Percentiles rank a stretch among this genome's conserved stretches.
These are phyloP conservation scores for Ceratotherium simum DNA, from an alignment of 2,113 vertebrate genomes.

Conservation along the genomic window DNA sequence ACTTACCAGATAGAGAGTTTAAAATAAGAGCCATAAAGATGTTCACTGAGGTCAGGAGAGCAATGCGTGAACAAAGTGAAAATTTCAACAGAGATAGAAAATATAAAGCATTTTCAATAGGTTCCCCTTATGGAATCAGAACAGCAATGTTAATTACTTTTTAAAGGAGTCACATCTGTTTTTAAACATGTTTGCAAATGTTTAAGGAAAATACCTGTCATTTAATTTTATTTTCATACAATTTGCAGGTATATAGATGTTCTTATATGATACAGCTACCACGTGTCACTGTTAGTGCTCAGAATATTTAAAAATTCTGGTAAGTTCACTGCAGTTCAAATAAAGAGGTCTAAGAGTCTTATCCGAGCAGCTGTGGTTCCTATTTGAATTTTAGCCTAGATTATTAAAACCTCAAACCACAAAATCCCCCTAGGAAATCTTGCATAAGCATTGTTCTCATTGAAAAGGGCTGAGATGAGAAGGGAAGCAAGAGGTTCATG, in stretches of 20 bases:
- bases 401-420: constrained; percentile 81
- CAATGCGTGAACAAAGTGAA: neutral
- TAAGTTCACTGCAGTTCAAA: constrained; percentile 81
- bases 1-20: neutral
- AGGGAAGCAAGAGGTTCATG: constrained; percentile 82
- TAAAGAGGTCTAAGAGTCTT: constrained; percentile 75
- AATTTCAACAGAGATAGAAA: neutral
- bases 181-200: neutral
- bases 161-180: neutral
- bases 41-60: neutral
- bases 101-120: neutral
- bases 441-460: constrained; percentile 84
- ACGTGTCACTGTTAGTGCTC: neutral
- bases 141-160: neutral
- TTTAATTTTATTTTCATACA: constrained; percentile 7
- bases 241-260: neutral
- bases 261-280: neutral
- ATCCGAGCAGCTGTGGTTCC: constrained; percentile 86
- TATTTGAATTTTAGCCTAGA: constrained; percentile 83
- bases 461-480: constrained; percentile 75
- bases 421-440: constrained; percentile 84
- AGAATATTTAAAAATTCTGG: constrained; percentile 49
- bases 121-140: neutral
- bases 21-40: neutral
- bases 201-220: neutral